phyloP scores from a whole-genome alignment of 2,888 invertebrate species.

The Selenia dentaria region DNA sequence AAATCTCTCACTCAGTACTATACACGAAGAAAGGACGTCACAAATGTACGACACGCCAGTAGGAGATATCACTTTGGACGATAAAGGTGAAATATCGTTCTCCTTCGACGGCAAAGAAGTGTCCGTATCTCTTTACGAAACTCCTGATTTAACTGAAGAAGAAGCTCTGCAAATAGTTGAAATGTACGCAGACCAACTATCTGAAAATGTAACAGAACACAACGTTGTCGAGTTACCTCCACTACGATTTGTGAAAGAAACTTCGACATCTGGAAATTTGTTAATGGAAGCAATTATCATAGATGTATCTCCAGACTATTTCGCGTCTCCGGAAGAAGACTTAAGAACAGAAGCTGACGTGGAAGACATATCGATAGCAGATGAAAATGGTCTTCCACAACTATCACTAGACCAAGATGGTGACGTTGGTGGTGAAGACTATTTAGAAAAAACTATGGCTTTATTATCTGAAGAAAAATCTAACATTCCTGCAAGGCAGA shows the following conservation, averaged over 20 bases:
- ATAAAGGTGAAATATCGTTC: constrained; percentile 94
- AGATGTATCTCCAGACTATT: constrained; percentile 94
- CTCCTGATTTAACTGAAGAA: constrained; percentile 96
- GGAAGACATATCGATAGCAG: constrained; percentile 93
- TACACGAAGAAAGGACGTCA: constrained; percentile 95
- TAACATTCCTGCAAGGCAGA: constrained; percentile 82
- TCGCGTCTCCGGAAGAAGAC: constrained; percentile 91
- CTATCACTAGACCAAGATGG: constrained; percentile 80
- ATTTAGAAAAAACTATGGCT: constrained; percentile 77
- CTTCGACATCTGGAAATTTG: constrained; percentile 93
- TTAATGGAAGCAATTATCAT: constrained; percentile 96
- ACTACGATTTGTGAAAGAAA: constrained; percentile 94
- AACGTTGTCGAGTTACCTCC: constrained; percentile 95
- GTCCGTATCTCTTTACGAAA: constrained; percentile 95
- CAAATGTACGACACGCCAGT: constrained; percentile 93
- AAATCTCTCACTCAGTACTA: constrained; percentile 94
- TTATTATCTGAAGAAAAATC: constrained; percentile 79
- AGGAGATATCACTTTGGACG: constrained; percentile 91
- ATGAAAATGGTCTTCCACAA: constrained; percentile 84
- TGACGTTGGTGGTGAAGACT: constrained; percentile 83
- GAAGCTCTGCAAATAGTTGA: constrained; percentile 96
- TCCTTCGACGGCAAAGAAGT: constrained; percentile 97
- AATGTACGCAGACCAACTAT: constrained; percentile 97
- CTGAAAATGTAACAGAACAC: constrained; percentile 93
- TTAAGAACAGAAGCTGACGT: constrained; percentile 93